A percentile compares a stretch with the other conserved stretches of the same genome.
phyloP scores from a whole-genome alignment of 2,113 vertebrate genomes.

The Nymphicus hollandicus region DNA sequence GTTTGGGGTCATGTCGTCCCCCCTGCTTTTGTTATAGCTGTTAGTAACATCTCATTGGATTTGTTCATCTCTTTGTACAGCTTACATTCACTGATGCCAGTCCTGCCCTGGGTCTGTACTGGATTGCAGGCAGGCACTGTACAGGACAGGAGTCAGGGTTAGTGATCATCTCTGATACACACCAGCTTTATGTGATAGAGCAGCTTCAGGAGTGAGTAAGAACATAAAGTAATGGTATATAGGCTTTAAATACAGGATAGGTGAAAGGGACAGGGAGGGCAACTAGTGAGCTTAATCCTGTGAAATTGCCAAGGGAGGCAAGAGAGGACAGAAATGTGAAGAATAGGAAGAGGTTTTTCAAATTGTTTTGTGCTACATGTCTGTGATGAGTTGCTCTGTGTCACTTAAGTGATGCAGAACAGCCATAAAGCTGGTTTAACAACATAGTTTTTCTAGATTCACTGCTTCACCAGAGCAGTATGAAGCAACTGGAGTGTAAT shows the following conservation, averaged over 20 bases:
- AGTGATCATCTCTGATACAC: rapidly evolving
- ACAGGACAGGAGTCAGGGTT: neutral
- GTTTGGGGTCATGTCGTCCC: rapidly evolving
- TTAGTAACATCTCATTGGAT: neutral
- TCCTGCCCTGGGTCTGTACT: neutral
- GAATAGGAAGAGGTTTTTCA: neutral
- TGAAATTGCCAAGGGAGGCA: neutral
- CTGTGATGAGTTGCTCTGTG: neutral
- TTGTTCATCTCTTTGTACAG: neutral
- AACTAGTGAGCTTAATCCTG: neutral
- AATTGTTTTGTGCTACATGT: neutral
- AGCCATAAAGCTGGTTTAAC: slow-evolving; percentile 23
- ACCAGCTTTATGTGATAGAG: neutral
- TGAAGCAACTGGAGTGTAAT: neutral
- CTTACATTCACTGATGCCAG: neutral
- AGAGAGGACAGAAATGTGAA: neutral
- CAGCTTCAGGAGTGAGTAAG: neutral
- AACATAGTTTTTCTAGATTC: neutral
- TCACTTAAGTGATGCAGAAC: neutral
- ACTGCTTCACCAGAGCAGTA: slow-evolving; percentile 13
- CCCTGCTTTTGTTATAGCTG: neutral
- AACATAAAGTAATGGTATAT: neutral
- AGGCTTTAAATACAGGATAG: neutral
- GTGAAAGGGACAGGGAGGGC: neutral
- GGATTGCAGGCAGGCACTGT: neutral